These are phyloP conservation scores for Cladopsammia gracilis DNA, from an alignment of 64 coral and sea anemone genomes.

Conservation along the genomic window DNA sequence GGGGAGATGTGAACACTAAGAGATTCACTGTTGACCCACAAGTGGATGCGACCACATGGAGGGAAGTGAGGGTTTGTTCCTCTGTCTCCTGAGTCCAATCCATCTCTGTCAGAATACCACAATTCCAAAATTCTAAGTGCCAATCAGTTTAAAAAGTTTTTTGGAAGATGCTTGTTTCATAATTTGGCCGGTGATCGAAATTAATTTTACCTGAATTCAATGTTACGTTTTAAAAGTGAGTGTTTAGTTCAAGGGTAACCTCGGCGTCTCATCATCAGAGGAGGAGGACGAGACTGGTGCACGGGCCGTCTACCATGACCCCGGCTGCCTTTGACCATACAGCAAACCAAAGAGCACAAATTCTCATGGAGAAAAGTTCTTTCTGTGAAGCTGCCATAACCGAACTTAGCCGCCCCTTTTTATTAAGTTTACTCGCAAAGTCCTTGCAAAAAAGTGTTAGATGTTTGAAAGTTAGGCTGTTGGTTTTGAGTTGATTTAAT, in stretches of 20 bases:
- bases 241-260: background rate
- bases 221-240: background rate
- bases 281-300: background rate
- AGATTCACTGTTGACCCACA: background rate
- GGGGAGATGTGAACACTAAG: background rate
- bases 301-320: background rate
- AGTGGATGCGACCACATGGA: background rate
- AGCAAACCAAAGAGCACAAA: slow-evolving; percentile 21
- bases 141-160: background rate
- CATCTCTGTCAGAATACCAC: background rate
- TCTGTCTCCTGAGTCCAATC: background rate
- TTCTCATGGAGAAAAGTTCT: background rate
- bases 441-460: background rate
- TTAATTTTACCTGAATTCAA: background rate
- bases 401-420: background rate
- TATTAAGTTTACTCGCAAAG: background rate
- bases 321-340: background rate
- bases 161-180: background rate
- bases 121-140: background rate
- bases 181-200: background rate
- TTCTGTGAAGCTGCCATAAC: background rate
- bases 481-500: background rate
- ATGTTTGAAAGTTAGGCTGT: background rate
- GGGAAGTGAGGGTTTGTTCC: slow-evolving; percentile 12
- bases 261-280: background rate